phyloP scores from a whole-genome alignment of 2,797 vertebrate genomes.

The Coilia nasus region DNA sequence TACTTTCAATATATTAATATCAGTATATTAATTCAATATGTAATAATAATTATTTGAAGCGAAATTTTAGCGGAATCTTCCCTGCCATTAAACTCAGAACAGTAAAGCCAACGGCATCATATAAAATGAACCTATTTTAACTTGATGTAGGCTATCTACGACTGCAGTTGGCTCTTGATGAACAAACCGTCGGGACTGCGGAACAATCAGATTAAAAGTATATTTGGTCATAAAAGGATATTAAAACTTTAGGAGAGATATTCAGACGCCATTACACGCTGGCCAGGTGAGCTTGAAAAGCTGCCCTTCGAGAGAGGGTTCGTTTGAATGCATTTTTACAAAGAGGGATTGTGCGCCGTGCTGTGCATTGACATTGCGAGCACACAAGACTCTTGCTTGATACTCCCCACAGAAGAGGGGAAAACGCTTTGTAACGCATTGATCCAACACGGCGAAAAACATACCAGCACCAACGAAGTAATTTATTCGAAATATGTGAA shows the following conservation, averaged over 20 bases:
- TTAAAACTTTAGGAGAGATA: slow-evolving; percentile 70
- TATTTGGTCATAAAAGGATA: slow-evolving; percentile 47
- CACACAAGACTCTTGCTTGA: slow-evolving; percentile 40
- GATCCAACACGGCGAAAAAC: slow-evolving; percentile 25
- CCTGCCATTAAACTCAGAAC: neutral
- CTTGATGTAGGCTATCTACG: slow-evolving; percentile 11
- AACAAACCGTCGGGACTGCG: neutral
- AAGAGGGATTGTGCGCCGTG: slow-evolving; percentile 59
- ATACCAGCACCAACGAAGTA: neutral
- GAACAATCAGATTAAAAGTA: slow-evolving; percentile 5
- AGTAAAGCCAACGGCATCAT: neutral
- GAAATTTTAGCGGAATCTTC: no score
- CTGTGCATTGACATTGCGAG: slow-evolving; percentile 58
- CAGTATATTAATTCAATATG: no score
- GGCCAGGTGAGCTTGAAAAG: slow-evolving; percentile 71
- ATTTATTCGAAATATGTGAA: neutral
- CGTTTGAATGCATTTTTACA: slow-evolving; percentile 67
- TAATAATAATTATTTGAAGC: no score
- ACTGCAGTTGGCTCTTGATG: neutral
- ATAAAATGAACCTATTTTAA: neutral
- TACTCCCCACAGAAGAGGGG: slow-evolving; percentile 38
- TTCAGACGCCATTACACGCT: slow-evolving; percentile 63
- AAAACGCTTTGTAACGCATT: slow-evolving; percentile 46
- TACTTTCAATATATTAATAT: no score
- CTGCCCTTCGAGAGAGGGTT: slow-evolving; percentile 59